Evolutionary conservation across 2,797 vertebrate species (phyloP), one percentile per base, ranked within the genome.

Genomic region (Tokudaia tokunoshimensis): DNA sequence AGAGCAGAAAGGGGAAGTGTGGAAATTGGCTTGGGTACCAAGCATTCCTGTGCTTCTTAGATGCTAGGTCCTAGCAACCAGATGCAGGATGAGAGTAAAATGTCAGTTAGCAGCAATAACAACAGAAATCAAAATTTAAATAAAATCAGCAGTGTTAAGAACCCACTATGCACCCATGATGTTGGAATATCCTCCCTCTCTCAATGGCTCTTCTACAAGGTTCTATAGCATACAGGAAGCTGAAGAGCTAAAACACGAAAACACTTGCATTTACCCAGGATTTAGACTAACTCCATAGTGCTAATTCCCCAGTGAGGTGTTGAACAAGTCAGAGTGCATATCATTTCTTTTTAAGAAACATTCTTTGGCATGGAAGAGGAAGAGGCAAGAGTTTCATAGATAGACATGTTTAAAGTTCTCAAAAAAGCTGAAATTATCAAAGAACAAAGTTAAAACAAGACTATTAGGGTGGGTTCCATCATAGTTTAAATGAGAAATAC

Each of bases 1-100:
- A 75, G 26, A 12, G 41, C 84, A 92, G 93, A n/a, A 89, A 94
- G n/a, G 59, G 84, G 90, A 88, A 34, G 83, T 47, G 44, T 61
- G 50, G 82, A 88, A 67, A 86, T 59, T 59, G 47, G 52, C 74
- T 11, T 44, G 41, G 72, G 55, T 59, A 37, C 75, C 37, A 37
- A 87, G 44, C 37, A 67, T 34, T 10, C 52, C 61, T 26, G 26
- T 0, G 41, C 59, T 95, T 61, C 85, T 80, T 83, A n/a, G 76
- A 78, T 19, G 57, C 89, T 24, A n/a, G 79, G 34, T 84, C 52
- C 67, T 1, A 41, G 92, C 41, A 93, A 70, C 1, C 61, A 67
- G 83, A 82, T 84, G 82, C 20, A 26, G 47, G 52, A 61, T 52
- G 19, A 83, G 41, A 76, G 84, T 65, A 76, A 44, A 92, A 91